Conservation (phyloP, 2,797 vertebrate genomes). For the Anas flavirostris region DNA sequence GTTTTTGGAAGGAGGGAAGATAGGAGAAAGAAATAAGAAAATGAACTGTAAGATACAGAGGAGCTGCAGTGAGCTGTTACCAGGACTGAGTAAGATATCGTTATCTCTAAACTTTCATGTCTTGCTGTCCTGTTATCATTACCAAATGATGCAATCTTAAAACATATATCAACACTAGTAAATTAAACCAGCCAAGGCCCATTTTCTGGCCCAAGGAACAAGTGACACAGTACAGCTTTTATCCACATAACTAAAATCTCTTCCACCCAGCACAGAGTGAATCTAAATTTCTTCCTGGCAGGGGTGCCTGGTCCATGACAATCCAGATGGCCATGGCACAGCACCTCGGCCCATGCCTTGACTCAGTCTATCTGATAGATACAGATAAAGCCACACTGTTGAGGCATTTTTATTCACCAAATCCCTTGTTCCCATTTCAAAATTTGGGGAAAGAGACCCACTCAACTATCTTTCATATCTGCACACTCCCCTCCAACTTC, state of each 20-base stretch:
- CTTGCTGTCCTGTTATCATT: conserved; percentile 33
- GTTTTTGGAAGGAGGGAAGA: not conserved
- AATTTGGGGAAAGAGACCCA: not conserved
- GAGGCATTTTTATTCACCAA: not conserved
- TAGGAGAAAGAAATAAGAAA: not conserved
- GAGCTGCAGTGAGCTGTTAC: not conserved
- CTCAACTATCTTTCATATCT: not conserved
- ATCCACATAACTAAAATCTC: not conserved
- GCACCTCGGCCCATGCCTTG: not conserved
- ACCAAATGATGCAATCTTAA: conserved; percentile 29
- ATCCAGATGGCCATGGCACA: not conserved
- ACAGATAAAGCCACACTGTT: not conserved
- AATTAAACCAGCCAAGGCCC: conserved; percentile 43
- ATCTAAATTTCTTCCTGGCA: not conserved
- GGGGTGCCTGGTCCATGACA: not conserved
- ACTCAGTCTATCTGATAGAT: not conserved
- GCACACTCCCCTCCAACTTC: not conserved
- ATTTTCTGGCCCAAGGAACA: conserved; percentile 35
- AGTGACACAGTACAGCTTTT: not conserved
- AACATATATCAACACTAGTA: conserved; percentile 28
- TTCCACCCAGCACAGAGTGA: not conserved
- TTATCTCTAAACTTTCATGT: conserved; percentile 57
- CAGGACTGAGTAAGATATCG: not conserved
- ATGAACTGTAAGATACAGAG: not conserved
- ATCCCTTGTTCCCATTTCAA: not conserved